phyloP scores from a whole-genome alignment of 1,140 invertebrate species.

The Olivierus martensii region DNA sequence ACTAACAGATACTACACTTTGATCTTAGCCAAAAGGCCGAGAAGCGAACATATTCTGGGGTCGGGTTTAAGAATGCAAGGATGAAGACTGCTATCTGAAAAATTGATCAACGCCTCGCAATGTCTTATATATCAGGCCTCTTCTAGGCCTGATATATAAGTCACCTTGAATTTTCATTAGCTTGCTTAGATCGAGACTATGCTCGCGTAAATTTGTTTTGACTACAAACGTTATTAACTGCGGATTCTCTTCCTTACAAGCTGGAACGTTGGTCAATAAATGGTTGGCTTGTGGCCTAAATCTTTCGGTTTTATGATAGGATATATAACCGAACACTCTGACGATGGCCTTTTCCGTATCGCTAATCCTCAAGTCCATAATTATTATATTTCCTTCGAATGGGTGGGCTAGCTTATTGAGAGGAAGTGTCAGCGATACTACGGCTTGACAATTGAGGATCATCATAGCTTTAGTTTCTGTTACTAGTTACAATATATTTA shows the following conservation, averaged over 20 bases:
- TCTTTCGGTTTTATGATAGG: neutral
- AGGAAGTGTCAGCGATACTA: neutral
- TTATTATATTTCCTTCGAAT: constrained; percentile 8
- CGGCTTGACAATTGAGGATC: neutral
- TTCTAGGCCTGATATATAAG: constrained; percentile 3
- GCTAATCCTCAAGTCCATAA: constrained; percentile 1
- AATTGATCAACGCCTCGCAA: no score
- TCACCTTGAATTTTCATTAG: constrained; percentile 4
- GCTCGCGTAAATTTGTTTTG: neutral
- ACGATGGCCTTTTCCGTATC: constrained; percentile 3
- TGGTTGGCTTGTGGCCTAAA: neutral
- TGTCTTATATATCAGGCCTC: neutral
- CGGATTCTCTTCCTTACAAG: neutral
- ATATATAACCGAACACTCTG: constrained; percentile 8
- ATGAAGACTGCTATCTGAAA: no score
- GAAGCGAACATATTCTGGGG: no score
- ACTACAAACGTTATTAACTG: constrained; percentile 4
- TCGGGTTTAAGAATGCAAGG: no score
- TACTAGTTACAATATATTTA: neutral
- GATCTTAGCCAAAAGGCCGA: no score
- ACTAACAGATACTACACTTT: no score
- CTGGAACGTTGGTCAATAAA: neutral
- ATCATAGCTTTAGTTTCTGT: neutral
- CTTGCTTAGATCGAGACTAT: constrained; percentile 2
- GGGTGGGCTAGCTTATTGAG: neutral